These are phyloP conservation scores for Limenitis camilla DNA, from an alignment of 2,888 invertebrate genomes.

Conservation along the genomic window DNA sequence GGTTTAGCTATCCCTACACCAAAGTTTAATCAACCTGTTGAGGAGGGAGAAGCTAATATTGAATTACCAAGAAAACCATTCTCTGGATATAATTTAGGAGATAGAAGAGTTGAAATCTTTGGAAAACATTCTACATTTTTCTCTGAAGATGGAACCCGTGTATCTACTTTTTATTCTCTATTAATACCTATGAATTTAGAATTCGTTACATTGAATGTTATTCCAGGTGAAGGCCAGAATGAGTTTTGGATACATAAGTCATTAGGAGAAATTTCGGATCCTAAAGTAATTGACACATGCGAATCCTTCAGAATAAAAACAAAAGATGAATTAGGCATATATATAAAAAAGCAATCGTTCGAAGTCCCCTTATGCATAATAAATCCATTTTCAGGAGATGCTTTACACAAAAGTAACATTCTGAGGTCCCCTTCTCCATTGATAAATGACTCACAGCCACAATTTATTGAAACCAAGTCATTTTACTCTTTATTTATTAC, in stretches of 20 bases:
- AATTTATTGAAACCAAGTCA: constrained; percentile 34
- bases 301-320: constrained; percentile 55
- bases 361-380: constrained; percentile 27
- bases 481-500: constrained; percentile 52
- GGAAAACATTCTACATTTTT: constrained; percentile 57
- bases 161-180: constrained; percentile 47
- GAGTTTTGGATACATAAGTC: constrained; percentile 58
- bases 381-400: constrained; percentile 24
- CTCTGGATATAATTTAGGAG: constrained; percentile 56
- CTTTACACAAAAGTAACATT: constrained; percentile 30
- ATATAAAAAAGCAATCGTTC: constrained; percentile 50
- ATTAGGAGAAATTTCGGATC: constrained; percentile 38
- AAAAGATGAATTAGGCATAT: constrained; percentile 51
- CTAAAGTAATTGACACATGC: constrained; percentile 37
- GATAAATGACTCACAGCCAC: constrained; percentile 19
- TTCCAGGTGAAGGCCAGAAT: constrained; percentile 48
- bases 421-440: constrained; percentile 23
- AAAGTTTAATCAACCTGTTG: constrained; percentile 28
- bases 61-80: constrained; percentile 41
- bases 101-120: constrained; percentile 60
- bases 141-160: constrained; percentile 56
- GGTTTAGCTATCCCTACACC: constrained; percentile 31
- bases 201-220: constrained; percentile 46
- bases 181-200: constrained; percentile 57
- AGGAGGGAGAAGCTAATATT: constrained; percentile 23